Base-by-base conservation (phyloP, 2,888 invertebrate species). In the Neoaliturus tenellus region DNA sequence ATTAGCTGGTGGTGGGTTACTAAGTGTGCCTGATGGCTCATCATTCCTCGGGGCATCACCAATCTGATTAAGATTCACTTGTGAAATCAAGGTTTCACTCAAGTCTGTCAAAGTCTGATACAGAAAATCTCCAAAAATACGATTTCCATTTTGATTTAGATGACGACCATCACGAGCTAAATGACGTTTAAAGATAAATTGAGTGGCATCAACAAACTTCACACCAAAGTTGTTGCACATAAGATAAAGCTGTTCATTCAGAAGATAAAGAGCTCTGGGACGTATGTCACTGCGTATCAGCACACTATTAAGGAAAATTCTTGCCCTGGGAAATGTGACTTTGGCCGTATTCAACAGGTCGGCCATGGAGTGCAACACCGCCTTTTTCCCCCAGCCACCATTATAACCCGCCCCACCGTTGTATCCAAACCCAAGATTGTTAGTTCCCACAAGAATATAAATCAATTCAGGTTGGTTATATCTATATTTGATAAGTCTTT, bases 371-470 rank as follows among this genome's bases (percentile, higher is more conserved):
- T 67, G 67, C 31, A 67, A 14, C 6, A n/a, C 67, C 3, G 31
- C 67, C 14, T 31, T 28, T 31, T 67, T 67, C 5, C 31, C 62
- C 62, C 62, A 62, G n/a, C 62, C 23, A 3, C 62, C 62, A 62
- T 23, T 31, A 17, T 62, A 62, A 6, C 62, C 62, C 23, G 20
- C 14, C 20, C 25, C 31, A 17, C 67, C 67, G 5, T 67, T 67
- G n/a, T 67, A 67, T 14, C 35, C 35, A 67, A n/a, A 17, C 4
- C 2, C 67, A 67, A 28, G 31, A 31, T 67, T n/a, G 31, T 67
- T 67, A 23, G 67, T 67, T 6, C 67, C 67, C 67, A 67, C 67
- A 31, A 67, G 31, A 17, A 67, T 14, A 67, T 67, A 67, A 67
- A 67, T 3, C 31, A 67, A 2, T 17, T 67, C 31, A 67, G 67